These are phyloP conservation scores for Corapipo altera DNA, from an alignment of 2,113 vertebrate species.

Conservation along the genomic window DNA sequence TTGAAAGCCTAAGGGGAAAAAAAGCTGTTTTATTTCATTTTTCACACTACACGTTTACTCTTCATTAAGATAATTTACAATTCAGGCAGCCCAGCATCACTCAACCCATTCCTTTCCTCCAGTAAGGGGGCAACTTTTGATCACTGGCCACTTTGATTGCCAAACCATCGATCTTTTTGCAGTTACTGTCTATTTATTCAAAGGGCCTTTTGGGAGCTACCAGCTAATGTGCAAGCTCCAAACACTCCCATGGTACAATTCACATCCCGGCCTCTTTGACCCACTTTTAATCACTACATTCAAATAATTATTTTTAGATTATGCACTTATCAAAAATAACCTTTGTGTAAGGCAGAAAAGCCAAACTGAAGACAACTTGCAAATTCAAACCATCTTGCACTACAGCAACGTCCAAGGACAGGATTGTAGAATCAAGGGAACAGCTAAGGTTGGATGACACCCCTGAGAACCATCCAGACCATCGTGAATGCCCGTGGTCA, in stretches of 20 bases:
- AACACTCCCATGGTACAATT: background rate
- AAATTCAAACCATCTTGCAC: background rate
- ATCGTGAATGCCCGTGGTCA: accelerated
- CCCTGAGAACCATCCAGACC: background rate
- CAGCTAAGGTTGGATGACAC: background rate
- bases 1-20: background rate
- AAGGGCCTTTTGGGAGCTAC: background rate
- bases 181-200: background rate
- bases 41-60: background rate
- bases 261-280: background rate
- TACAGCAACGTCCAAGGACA: background rate
- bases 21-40: constrained; percentile 6
- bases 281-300: background rate
- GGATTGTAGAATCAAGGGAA: background rate
- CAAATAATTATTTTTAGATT: background rate
- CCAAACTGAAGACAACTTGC: background rate
- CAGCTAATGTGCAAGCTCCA: background rate
- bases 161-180: background rate
- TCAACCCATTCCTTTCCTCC: background rate
- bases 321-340: background rate
- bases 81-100: background rate
- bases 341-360: background rate
- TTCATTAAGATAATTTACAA: background rate
- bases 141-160: background rate
- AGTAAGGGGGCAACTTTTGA: background rate